Evolutionary conservation across 2,113 vertebrate genomes (phyloP).

Genomic region (Cochlearius cochlearius): DNA sequence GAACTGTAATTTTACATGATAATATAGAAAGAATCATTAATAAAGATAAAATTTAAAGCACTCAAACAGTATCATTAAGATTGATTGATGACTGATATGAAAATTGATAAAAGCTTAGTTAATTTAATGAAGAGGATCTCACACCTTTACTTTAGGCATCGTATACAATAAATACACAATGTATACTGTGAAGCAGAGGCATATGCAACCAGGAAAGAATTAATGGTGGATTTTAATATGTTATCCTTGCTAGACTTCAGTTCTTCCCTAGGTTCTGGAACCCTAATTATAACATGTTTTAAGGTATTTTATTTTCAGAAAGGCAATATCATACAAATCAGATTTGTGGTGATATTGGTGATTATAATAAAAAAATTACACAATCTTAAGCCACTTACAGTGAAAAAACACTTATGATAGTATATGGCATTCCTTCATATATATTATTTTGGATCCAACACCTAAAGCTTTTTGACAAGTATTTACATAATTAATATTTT

Average conservation of each 20-base stretch:
- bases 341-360: not conserved
- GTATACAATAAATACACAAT: not conserved
- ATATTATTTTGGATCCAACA: not conserved
- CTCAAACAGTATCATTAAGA: not conserved
- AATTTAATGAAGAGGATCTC: not conserved
- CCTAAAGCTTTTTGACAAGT: not conserved
- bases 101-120: not conserved
- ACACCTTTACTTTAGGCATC: not conserved
- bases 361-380: not conserved
- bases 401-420: not conserved
- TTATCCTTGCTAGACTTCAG: not conserved
- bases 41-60: not conserved
- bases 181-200: not conserved
- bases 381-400: not conserved
- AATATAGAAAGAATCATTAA: not conserved
- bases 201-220: not conserved
- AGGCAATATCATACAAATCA: not conserved
- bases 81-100: not conserved
- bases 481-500: not conserved
- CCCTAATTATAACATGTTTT: not conserved
- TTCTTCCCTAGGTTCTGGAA: not conserved
- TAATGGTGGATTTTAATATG: not conserved
- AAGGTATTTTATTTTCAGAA: not conserved
- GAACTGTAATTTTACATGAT: not conserved
- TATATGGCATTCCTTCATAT: not conserved